These are phyloP conservation scores for Penaeus indicus DNA, from an alignment of 1,140 invertebrate genomes.

Conservation along the genomic window DNA sequence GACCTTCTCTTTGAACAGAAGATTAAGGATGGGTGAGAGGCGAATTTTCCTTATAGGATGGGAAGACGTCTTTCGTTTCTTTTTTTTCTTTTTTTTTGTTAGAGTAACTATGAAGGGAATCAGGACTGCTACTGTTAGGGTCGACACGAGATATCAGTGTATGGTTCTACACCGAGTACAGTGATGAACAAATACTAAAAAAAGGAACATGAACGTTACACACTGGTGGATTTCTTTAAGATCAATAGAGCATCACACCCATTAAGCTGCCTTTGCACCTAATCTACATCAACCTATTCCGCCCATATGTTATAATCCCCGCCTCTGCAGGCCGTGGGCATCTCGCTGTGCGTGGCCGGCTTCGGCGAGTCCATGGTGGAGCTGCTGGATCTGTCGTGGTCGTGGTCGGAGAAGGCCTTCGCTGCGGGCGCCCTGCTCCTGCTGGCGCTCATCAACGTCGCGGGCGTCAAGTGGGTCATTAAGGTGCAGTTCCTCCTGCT, in stretches of 20 bases:
- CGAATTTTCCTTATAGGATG: not conserved
- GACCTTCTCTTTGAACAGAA: too few relatives aligned
- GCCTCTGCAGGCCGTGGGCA: constrained; percentile 85
- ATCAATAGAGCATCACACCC: too few relatives aligned
- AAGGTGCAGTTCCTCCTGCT: constrained; percentile 90
- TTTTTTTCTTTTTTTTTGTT: not conserved
- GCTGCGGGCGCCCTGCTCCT: constrained; percentile 85
- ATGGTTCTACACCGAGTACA: too few relatives aligned
- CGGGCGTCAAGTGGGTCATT: constrained; percentile 94
- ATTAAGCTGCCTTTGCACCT: too few relatives aligned
- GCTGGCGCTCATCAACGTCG: constrained; percentile 88
- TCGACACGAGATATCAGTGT: too few relatives aligned
- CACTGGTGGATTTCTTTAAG: too few relatives aligned
- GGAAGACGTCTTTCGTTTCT: not conserved
- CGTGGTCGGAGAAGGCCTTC: constrained; percentile 80
- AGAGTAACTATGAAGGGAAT: not conserved
- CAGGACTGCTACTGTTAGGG: too few relatives aligned
- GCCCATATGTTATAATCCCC: too few relatives aligned
- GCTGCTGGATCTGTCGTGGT: constrained; percentile 78
- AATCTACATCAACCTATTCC: too few relatives aligned
- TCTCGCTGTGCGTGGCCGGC: constrained; percentile 93
- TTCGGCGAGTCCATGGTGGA: constrained; percentile 95
- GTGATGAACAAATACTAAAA: too few relatives aligned
- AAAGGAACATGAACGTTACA: too few relatives aligned
- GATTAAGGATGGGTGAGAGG: too few relatives aligned